Base-by-base conservation (phyloP, 2,888 invertebrate species). In the Pogonocherus hispidulus region DNA sequence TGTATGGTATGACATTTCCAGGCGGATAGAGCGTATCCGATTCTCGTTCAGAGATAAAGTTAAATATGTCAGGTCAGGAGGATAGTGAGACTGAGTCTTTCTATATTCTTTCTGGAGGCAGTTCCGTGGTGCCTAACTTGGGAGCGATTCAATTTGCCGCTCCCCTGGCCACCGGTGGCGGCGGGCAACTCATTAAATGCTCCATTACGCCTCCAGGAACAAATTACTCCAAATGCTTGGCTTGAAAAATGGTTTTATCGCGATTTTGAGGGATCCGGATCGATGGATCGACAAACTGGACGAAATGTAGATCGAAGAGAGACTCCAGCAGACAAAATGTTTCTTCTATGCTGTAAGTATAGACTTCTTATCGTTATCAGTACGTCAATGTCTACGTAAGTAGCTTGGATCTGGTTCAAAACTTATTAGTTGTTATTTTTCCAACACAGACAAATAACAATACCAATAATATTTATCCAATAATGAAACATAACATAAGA, bases 121-220 rank as follows among this genome's bases (percentile, higher is more conserved):
- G 27, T 8, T 3, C 8, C 27, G 59, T 47, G 16, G 59, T 59
- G 59, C 46, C 57, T 57, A 49, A 59, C 47, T 47, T 35, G 81
- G 80, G 51, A 63, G 63, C 67, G 84, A 85, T 85, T 85, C 85
- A 85, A 85, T 85, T 85, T 85, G 83, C 84, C 85, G 85, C 83
- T 85, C 83, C 82, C 85, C 81, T 85, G 85, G 83, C 84, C 84
- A 84, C 84, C 83, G 83, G 81, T 83, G 83, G 84, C 82, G 84
- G 84, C 83, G 83, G 82, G 80, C 83, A 83, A 79, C 84, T 85
- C 85, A 85, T 86, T 86, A 86, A 84, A 85, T 84, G 86, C 81
- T 84, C 86, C 86, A 86, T 86, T 86, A 85, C 85, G 82, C 82
- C 81, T 80, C 82, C 82, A 83, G 85, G 84, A 84, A 85, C 85